Evolutionary conservation across 92 coral and sea anemone species (phyloP).

Genomic region (Paramuricea clavata): DNA sequence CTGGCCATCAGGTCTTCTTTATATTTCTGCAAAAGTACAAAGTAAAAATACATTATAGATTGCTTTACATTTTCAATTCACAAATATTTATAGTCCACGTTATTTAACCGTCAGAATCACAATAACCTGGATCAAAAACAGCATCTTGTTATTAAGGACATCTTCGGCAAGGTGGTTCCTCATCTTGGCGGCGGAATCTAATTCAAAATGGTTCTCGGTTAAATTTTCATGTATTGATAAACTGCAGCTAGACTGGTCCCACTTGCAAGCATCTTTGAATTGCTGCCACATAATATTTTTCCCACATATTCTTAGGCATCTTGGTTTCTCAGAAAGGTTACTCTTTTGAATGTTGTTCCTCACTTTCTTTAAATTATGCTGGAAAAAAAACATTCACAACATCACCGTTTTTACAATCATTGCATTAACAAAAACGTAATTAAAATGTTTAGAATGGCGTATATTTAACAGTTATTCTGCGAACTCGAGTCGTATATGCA

Average conservation of each 20-base stretch:
- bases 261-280: slow-evolving; percentile 60
- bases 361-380: slow-evolving; percentile 68
- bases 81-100: too few species aligned
- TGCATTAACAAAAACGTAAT: too few species aligned
- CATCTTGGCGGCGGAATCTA: slow-evolving; percentile 59
- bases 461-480: too few species aligned
- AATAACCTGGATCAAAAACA: slow-evolving; percentile 65
- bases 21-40: too few species aligned
- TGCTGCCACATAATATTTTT: slow-evolving; percentile 52
- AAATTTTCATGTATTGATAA: slow-evolving; percentile 66
- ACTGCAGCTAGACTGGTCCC: slow-evolving; percentile 66
- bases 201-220: slow-evolving; percentile 45
- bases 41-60: too few species aligned
- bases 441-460: too few species aligned
- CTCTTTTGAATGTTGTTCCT: slow-evolving; percentile 67
- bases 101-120: too few species aligned
- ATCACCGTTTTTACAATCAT: too few species aligned
- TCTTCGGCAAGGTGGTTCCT: slow-evolving; percentile 69
- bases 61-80: too few species aligned
- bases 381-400: background rate
- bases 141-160: slow-evolving; percentile 61
- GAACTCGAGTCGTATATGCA: too few species aligned
- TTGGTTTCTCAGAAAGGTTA: slow-evolving; percentile 41
- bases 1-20: too few species aligned
- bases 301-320: slow-evolving; percentile 37